These are phyloP conservation scores for Taeniopygia guttata DNA, from an alignment of 2,797 vertebrate genomes.

Conservation along the genomic window DNA sequence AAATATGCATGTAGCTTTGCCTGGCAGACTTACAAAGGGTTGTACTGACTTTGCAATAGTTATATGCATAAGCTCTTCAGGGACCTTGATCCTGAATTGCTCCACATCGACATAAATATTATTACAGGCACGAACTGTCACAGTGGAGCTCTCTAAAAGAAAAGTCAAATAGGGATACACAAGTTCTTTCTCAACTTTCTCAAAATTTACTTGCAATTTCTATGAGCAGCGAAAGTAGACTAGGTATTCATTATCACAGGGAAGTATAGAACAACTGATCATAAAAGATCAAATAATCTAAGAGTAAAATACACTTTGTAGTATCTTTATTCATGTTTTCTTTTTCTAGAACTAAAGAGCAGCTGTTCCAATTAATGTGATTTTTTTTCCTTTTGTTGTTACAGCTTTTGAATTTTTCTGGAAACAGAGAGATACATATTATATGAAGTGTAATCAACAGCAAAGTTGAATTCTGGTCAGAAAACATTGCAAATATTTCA, in stretches of 20 bases:
- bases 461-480: neutral
- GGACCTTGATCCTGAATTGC: neutral
- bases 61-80: neutral
- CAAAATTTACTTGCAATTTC: neutral
- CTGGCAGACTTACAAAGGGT: neutral
- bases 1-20: neutral
- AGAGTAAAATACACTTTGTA: neutral
- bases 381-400: neutral
- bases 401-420: neutral
- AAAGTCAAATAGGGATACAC: neutral
- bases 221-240: neutral
- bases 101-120: neutral
- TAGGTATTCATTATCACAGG: neutral
- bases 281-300: neutral
- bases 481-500: neutral
- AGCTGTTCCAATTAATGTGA: neutral
- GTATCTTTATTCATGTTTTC: neutral
- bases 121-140: neutral
- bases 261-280: neutral
- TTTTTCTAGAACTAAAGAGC: neutral
- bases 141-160: neutral
- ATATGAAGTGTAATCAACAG: neutral
- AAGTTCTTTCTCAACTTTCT: neutral
- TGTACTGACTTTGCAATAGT: neutral
- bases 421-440: neutral